Evolutionary conservation across 2,888 invertebrate genomes (phyloP).

Genomic region (Caprella mutica): DNA sequence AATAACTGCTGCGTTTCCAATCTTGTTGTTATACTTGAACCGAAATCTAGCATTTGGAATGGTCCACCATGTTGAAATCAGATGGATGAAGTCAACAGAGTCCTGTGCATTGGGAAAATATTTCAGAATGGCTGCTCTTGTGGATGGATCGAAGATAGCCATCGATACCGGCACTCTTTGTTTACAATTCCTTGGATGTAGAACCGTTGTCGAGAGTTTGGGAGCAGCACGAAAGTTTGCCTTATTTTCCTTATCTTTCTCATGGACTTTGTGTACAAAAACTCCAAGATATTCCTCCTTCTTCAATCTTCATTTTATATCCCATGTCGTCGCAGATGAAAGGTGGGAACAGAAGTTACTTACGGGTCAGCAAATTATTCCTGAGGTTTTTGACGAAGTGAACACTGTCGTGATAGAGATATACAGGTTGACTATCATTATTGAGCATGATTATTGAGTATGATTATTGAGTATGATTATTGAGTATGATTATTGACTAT

Average conservation of each 20-base stretch:
- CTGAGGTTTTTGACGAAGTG: neutral
- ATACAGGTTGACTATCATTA: too few species aligned
- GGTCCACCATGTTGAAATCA: neutral
- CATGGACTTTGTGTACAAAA: neutral
- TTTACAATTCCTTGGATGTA: too few species aligned
- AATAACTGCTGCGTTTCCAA: neutral
- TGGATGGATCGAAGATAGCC: neutral
- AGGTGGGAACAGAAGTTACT: neutral
- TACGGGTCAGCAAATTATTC: neutral
- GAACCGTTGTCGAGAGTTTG: neutral
- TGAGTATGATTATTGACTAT: too few species aligned
- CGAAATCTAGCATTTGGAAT: neutral
- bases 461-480: too few species aligned
- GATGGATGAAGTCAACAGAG: too few species aligned
- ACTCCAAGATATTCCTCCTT: neutral
- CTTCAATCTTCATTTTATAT: neutral
- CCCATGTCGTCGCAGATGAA: neutral
- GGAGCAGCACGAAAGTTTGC: neutral
- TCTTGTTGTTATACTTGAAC: neutral
- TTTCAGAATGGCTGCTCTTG: neutral
- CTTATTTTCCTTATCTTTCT: neutral
- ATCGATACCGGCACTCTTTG: too few species aligned
- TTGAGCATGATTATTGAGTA: too few species aligned
- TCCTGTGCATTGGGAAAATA: too few species aligned
- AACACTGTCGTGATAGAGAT: neutral